Percentiles rank a stretch among this genome's conserved stretches.
Conservation (phyloP, 2,113 vertebrate species). For the Heteronetta atricapilla region DNA sequence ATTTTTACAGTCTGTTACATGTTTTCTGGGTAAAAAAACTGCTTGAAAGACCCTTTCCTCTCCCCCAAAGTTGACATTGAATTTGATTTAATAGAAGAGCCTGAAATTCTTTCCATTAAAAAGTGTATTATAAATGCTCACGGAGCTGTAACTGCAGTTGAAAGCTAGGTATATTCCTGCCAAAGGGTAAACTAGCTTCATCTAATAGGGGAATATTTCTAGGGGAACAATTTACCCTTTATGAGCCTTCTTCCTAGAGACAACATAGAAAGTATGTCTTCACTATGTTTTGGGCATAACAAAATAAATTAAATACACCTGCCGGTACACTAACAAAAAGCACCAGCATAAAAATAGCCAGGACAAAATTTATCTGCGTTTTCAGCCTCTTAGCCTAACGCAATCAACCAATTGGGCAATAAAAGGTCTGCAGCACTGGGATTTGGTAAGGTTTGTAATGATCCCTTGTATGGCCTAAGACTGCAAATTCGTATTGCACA, state of each 20-base stretch:
- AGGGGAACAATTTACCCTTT: conserved; percentile 33
- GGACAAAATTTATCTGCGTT: background rate
- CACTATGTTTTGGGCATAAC: background rate
- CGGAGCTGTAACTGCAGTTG: conserved; percentile 45
- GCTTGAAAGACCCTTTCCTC: conserved; percentile 28
- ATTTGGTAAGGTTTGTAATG: background rate
- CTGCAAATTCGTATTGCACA: background rate
- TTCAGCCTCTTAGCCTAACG: background rate
- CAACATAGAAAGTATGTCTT: background rate
- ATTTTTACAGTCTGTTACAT: conserved; percentile 42
- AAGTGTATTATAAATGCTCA: conserved; percentile 63
- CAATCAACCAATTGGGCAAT: background rate
- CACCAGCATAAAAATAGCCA: background rate
- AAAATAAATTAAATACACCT: conserved; percentile 19
- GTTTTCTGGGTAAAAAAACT: conserved; percentile 1
- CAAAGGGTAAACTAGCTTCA: conserved; percentile 39
- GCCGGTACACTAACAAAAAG: background rate
- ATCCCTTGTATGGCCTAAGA: background rate
- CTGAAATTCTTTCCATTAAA: conserved; percentile 67
- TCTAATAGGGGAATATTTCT: background rate
- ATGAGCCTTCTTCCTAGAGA: background rate
- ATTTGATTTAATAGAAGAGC: conserved; percentile 60
- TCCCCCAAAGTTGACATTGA: conserved; percentile 17
- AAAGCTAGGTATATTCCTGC: conserved; percentile 38
- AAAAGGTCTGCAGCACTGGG: background rate